These are phyloP conservation scores for Rhagoletis pomonella DNA, from an alignment of 1,140 invertebrate species.

Conservation along the genomic window DNA sequence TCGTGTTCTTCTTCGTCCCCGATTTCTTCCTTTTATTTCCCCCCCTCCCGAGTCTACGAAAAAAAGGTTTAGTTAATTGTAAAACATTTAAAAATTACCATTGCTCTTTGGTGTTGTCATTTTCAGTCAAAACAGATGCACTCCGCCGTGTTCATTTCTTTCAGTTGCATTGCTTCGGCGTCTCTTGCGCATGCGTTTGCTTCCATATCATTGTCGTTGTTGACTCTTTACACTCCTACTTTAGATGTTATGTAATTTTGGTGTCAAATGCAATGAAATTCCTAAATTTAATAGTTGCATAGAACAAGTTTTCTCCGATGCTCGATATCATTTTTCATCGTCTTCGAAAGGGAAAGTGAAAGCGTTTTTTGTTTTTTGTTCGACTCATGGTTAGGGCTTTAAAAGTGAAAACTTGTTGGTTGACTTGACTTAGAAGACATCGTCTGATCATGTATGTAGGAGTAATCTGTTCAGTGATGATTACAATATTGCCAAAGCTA, in stretches of 20 bases:
- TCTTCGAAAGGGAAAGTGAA: slow-evolving; percentile 8
- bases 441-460: too few species aligned
- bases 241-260: not conserved
- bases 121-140: not conserved
- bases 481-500: too few species aligned
- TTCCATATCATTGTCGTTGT: not conserved
- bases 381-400: too few species aligned
- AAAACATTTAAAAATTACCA: too few species aligned
- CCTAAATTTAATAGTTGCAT: not conserved
- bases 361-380: not conserved
- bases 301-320: not conserved
- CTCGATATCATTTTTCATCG: not conserved
- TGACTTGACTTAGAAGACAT: too few species aligned
- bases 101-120: not conserved
- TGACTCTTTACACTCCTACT: not conserved
- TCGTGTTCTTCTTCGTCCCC: slow-evolving; percentile 55
- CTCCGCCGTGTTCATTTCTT: not conserved
- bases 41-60: too few species aligned
- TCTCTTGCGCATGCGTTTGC: slow-evolving; percentile 15
- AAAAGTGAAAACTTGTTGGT: not conserved
- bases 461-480: too few species aligned
- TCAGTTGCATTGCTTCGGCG: not conserved
- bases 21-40: slow-evolving; percentile 59
- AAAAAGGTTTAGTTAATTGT: too few species aligned
- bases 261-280: not conserved